Evolutionary conservation across 2,888 invertebrate species (phyloP), one percentile per base, ranked within the genome.

Genomic region (Hecatera dysodea): DNA sequence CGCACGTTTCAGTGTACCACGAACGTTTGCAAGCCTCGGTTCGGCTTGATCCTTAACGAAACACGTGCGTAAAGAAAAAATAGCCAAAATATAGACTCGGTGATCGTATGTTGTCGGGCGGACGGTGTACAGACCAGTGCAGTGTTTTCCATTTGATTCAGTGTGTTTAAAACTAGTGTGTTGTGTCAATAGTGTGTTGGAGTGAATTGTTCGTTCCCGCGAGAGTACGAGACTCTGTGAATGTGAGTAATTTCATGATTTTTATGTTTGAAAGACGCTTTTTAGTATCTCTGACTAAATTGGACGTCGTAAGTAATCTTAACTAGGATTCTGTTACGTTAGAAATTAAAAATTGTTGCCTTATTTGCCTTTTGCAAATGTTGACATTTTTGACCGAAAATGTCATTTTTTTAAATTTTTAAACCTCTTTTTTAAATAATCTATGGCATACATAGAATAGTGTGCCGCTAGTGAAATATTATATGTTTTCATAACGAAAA

Each of bases 1-100:
- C 88, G 90, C 89, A 91, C 88, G 84, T 92, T 93, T 94, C 95
- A 95, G 95, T 95, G 86, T 91, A 90, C 88, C 88, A 86, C 87
- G 90, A 92, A 91, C 92, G 87, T 87, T 90, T 90, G 91, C 82
- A 88, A 86, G 89, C 85, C 85, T 86, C 92, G 92, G 93, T 89
- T 86, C 83, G 85, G 88, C 89, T 88, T 88, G 87, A 72, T 80
- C 73, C 68, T 78, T 78, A 67, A 78, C 80, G 65, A 81, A 84
- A 80, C 84, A 86, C 88, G 89, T 88, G 88, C 91, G 90, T 87
- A 87, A 67, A 62, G 69, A 79, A 78, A 82, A 85, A 85, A 77
- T 77, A n/a, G 80, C 73, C 84, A 84, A 85, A 87, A 85, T 84
- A 87, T 78, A 81, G 83, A 86, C 82, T 82, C 83, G 64, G 85